A percentile compares a stretch with the other conserved stretches of the same genome.
Evolutionary conservation across 1,140 invertebrate genomes (phyloP).

Genomic region (Sitobion miscanthi): DNA sequence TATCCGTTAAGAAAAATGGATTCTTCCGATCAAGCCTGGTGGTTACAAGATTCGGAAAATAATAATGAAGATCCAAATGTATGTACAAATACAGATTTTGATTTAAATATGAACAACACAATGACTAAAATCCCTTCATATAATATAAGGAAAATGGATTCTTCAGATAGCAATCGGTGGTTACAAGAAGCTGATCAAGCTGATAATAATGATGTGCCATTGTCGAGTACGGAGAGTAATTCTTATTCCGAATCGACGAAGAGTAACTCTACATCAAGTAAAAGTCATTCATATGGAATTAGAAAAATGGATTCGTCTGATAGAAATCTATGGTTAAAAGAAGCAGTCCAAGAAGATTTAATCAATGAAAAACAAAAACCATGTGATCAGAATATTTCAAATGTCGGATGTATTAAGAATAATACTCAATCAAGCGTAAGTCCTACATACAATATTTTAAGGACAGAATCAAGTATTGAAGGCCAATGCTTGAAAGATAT

Average conservation of each 20-base stretch:
- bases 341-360: slow-evolving; percentile 40
- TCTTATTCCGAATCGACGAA: slow-evolving; percentile 29
- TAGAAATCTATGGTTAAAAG: slow-evolving; percentile 44
- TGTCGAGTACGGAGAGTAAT: slow-evolving; percentile 17
- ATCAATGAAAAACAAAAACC: background rate
- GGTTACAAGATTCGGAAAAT: slow-evolving; percentile 44
- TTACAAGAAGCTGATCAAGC: slow-evolving; percentile 40
- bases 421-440: background rate
- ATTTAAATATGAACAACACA: slow-evolving; percentile 28
- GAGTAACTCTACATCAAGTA: slow-evolving; percentile 11
- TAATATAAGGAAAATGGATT: slow-evolving; percentile 56
- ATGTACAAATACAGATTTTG: background rate
- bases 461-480: background rate
- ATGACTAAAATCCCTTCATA: slow-evolving; percentile 38
- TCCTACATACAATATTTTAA: background rate
- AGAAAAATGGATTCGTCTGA: slow-evolving; percentile 55
- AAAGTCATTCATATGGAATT: slow-evolving; percentile 15
- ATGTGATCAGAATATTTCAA: background rate
- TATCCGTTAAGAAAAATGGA: slow-evolving; percentile 32
- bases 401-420: background rate
- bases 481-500: background rate
- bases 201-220: background rate
- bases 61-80: background rate
- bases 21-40: slow-evolving; percentile 31
- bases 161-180: slow-evolving; percentile 50